Evolutionary conservation across 2,113 vertebrate species (phyloP).

Genomic region (Silurus glanis): DNA sequence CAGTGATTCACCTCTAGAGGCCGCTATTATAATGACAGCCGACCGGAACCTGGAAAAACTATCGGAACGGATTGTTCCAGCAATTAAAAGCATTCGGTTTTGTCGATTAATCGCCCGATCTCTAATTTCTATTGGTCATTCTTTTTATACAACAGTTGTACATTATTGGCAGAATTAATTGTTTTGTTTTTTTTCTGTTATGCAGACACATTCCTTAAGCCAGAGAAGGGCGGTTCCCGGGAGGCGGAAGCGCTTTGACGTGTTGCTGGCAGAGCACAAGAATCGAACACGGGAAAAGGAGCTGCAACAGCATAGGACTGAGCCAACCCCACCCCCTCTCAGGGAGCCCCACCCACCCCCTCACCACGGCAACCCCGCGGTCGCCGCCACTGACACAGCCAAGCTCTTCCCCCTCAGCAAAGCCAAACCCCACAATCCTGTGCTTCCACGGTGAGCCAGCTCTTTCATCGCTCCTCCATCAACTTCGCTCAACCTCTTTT

Average conservation of each 20-base stretch:
- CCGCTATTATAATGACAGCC: too few relatives aligned
- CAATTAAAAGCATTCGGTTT: too few relatives aligned
- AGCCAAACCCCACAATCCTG: slow-evolving; percentile 90
- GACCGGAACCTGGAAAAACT: too few relatives aligned
- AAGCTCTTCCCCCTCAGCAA: slow-evolving; percentile 88
- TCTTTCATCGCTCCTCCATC: background rate
- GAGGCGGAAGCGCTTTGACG: slow-evolving; percentile 96
- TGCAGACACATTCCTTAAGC: slow-evolving; percentile 99
- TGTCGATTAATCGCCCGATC: too few relatives aligned
- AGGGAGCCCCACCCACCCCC: slow-evolving; percentile 92
- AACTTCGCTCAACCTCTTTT: background rate
- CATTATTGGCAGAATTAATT: background rate
- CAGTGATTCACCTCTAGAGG: too few relatives aligned
- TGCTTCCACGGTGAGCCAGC: slow-evolving; percentile 92
- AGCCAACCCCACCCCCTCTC: slow-evolving; percentile 87
- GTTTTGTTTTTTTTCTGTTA: too few relatives aligned
- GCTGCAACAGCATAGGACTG: slow-evolving; percentile 81
- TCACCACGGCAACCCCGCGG: slow-evolving; percentile 75
- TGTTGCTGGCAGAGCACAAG: slow-evolving; percentile 97
- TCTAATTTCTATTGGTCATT: background rate
- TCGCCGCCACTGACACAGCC: slow-evolving; percentile 80
- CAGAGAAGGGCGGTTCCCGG: slow-evolving; percentile 96
- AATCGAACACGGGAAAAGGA: slow-evolving; percentile 95
- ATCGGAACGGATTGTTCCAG: too few relatives aligned
- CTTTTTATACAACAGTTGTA: background rate